Evolutionary conservation across 2,888 invertebrate species (phyloP).

Genomic region (Scrobipalpa costella): DNA sequence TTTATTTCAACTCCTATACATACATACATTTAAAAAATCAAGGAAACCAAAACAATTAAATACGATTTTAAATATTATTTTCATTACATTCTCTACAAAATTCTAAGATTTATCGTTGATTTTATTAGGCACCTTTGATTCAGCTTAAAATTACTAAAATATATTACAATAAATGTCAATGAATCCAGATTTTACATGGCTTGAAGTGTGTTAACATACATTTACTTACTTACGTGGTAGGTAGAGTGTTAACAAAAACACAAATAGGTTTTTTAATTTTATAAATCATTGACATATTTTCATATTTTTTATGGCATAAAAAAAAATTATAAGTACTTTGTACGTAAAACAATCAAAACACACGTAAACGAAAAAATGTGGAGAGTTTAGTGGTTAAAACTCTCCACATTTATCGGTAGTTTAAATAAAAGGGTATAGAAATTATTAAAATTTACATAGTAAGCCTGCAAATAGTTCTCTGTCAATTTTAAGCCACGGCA

Average conservation of each 20-base stretch:
- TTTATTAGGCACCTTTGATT: constrained; percentile 68
- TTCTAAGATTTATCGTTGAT: constrained; percentile 30
- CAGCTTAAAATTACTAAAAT: constrained; percentile 53
- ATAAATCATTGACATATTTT: background rate
- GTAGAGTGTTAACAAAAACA: background rate
- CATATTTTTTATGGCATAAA: constrained; percentile 52
- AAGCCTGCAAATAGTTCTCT: constrained; percentile 22
- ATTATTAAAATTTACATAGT: constrained; percentile 42
- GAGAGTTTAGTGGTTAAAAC: too few relatives aligned
- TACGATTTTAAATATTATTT: background rate
- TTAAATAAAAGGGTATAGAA: constrained; percentile 36
- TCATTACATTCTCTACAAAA: background rate
- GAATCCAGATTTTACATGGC: constrained; percentile 31
- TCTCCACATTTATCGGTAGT: too few relatives aligned
- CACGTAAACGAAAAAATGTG: constrained; percentile 10
- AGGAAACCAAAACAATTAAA: constrained; percentile 11
- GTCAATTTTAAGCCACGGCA: background rate
- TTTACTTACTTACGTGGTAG: too few relatives aligned
- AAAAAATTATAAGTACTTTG: constrained; percentile 60
- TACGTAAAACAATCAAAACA: constrained; percentile 51
- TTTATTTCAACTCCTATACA: constrained; percentile 2
- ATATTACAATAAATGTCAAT: constrained; percentile 44
- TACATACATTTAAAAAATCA: background rate
- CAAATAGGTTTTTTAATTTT: background rate
- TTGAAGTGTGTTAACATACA: background rate